Conservation (phyloP, 2,888 invertebrate species). For the Nemoura dubitans region DNA sequence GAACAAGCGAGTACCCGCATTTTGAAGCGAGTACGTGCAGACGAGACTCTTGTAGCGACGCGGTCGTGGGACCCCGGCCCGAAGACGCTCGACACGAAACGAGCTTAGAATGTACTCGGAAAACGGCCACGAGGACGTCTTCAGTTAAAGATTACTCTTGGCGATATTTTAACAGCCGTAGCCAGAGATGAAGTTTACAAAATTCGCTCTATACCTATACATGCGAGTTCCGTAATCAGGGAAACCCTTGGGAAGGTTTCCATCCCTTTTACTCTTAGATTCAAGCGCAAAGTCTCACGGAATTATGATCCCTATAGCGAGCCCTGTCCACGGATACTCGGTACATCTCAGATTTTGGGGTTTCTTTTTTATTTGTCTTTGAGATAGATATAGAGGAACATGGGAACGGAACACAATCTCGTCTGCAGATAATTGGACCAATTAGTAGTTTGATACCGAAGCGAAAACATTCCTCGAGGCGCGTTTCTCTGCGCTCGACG, state of each 20-base stretch:
- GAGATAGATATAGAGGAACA: background rate
- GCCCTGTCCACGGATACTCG: too few relatives aligned
- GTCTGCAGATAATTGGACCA: background rate
- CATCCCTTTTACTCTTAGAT: background rate
- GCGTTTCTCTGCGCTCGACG: background rate
- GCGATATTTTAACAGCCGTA: background rate
- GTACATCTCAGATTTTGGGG: too few relatives aligned
- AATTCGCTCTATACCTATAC: too few relatives aligned
- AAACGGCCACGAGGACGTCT: background rate
- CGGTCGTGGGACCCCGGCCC: background rate
- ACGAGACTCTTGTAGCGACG: background rate
- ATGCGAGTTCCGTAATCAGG: too few relatives aligned
- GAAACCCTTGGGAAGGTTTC: background rate
- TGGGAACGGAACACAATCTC: background rate
- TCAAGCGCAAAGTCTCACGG: too few relatives aligned
- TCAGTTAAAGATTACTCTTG: too few relatives aligned
- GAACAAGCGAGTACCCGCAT: conserved; percentile 42
- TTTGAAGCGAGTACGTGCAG: background rate
- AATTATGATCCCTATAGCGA: too few relatives aligned
- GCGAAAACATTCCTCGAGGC: background rate
- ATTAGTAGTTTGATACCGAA: background rate
- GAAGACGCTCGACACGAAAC: conserved; percentile 10
- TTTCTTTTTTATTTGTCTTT: too few relatives aligned
- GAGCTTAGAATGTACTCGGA: conserved; percentile 25
- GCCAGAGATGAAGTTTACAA: too few relatives aligned